Evolutionary conservation across 2,888 invertebrate genomes (phyloP), one percentile per base, ranked within the genome.

Genomic region (Lathronympha strigana): DNA sequence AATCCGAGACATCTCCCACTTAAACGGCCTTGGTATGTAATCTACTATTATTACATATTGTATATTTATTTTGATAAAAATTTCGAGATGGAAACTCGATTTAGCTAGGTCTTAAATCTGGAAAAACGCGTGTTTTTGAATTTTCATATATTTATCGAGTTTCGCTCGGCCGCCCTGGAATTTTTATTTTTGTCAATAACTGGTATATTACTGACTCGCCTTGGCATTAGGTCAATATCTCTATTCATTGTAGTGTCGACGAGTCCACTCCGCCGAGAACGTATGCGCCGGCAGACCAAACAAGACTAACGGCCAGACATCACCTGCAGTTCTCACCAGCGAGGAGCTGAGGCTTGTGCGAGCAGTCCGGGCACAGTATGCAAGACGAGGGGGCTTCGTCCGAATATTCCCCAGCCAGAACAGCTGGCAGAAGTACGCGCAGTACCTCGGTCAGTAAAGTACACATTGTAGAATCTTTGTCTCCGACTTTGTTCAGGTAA

Each of bases 391-490:
- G 2, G 98, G 98, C 31, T 98, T 96, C 89, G 96, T 98, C 9
- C 88, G 98, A 53, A 97, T 98, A 75, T 98, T 98, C 87, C 98
- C 98, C 19, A 95, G 97, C 21, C 94, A 95, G 68, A 97, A 97
- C 83, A 96, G 97, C 19, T 98, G 98, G 97, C 93, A 94, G 80
- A 94, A 95, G 79, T 97, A 97, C 82, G 94, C 95, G 13, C 94
- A 94, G 76, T 97, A 96, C 79, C 88, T 97, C 51, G 96, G 95
- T 95, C 74, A 71, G 78, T 71, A 3, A 15, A 13, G 11, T 19
- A 9, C 4, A 19, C 23, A 2, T 4, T 11, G 3, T 40, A 28
- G 3, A 4, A 28, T 4, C 6, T 8, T 8, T 8, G 25, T 8
- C 5, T 8, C 28, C 5, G 28, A 28, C 28, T 28, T 5, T 5